Evolutionary conservation across 2,888 invertebrate genomes (phyloP).

Genomic region (Stenoptilia bipunctidactyla): DNA sequence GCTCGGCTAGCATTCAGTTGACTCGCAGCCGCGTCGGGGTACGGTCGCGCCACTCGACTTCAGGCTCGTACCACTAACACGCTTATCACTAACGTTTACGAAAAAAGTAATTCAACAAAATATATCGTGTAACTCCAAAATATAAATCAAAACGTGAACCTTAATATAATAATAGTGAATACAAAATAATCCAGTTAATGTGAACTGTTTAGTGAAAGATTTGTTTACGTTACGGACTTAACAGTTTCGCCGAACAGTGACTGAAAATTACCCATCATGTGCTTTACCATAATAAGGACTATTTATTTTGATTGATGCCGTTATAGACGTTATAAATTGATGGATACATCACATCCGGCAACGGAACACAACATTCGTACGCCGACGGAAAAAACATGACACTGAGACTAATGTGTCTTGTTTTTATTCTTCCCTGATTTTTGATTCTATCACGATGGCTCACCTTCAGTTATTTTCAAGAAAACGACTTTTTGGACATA

Average conservation of each 20-base stretch:
- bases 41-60: slow-evolving; percentile 63
- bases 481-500: slow-evolving; percentile 43
- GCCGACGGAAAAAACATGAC: slow-evolving; percentile 70
- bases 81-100: slow-evolving; percentile 46
- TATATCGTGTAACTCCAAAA: slow-evolving; percentile 13
- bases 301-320: slow-evolving; percentile 38
- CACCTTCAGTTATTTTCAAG: slow-evolving; percentile 38
- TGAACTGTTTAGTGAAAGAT: slow-evolving; percentile 38
- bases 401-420: slow-evolving; percentile 58
- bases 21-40: slow-evolving; percentile 56
- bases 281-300: slow-evolving; percentile 36
- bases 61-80: slow-evolving; percentile 53
- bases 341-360: slow-evolving; percentile 64
- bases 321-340: slow-evolving; percentile 57
- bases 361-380: slow-evolving; percentile 56
- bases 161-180: slow-evolving; percentile 11
- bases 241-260: slow-evolving; percentile 21
- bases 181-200: slow-evolving; percentile 22
- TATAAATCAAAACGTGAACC: slow-evolving; percentile 12
- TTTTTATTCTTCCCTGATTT: slow-evolving; percentile 66
- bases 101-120: slow-evolving; percentile 28
- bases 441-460: slow-evolving; percentile 54
- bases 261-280: slow-evolving; percentile 35
- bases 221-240: slow-evolving; percentile 22
- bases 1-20: slow-evolving; percentile 56